These are phyloP conservation scores for Dendrophyllia cribrosa DNA, from an alignment of 64 coral and sea anemone genomes.

Conservation along the genomic window DNA sequence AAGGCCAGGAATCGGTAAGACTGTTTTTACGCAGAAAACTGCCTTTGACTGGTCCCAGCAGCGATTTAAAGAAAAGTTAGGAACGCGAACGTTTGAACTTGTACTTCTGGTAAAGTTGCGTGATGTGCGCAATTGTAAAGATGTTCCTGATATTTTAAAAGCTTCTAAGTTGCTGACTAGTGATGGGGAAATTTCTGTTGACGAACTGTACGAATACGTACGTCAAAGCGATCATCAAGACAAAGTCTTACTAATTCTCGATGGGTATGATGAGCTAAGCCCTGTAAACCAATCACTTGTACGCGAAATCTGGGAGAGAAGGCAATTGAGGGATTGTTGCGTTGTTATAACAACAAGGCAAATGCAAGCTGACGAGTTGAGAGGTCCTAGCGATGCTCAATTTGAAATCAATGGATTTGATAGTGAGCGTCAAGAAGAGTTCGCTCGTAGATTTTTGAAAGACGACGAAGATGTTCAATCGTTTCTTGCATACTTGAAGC, in stretches of 20 bases:
- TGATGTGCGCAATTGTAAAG: not conserved
- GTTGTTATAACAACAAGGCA: constrained; percentile 39
- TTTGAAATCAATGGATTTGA: constrained; percentile 41
- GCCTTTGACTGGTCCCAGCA: not conserved
- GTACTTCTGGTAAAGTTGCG: not conserved
- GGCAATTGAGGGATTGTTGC: not conserved
- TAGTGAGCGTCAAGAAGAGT: not conserved
- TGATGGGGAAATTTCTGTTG: not conserved
- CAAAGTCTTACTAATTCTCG: constrained; percentile 42
- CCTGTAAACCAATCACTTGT: not conserved
- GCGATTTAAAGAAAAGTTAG: not conserved
- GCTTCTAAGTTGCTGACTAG: not conserved
- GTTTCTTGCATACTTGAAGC: constrained; percentile 2
- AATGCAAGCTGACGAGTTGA: constrained; percentile 2
- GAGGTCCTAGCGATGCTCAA: not conserved
- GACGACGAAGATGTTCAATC: not conserved
- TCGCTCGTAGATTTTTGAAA: constrained; percentile 28
- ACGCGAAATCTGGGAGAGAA: not conserved
- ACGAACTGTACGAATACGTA: not conserved
- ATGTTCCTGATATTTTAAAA: not conserved
- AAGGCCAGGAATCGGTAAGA: not conserved
- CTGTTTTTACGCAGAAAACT: not conserved
- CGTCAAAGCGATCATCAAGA: constrained; percentile 3
- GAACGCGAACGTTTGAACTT: not conserved
- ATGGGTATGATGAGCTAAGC: constrained; percentile 53